Percentiles rank a stretch among this genome's conserved stretches.
These are phyloP conservation scores for Geococcyx californianus DNA, from an alignment of 2,113 vertebrate species.

Conservation along the genomic window DNA sequence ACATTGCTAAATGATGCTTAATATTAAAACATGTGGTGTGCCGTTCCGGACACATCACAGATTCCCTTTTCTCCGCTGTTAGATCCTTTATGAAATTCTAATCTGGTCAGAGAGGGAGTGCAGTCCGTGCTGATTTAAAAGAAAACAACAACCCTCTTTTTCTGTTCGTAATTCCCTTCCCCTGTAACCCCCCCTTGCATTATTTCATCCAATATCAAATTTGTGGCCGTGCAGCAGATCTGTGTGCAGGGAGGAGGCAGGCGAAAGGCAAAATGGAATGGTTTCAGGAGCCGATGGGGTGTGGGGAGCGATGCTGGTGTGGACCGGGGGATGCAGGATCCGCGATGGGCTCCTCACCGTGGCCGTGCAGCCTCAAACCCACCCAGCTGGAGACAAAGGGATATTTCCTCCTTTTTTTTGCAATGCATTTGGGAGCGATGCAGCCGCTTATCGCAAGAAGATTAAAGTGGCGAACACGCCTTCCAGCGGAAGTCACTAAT, in stretches of 20 bases:
- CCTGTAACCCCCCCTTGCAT: background rate
- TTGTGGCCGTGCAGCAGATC: background rate
- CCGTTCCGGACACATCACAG: background rate
- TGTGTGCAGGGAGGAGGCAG: background rate
- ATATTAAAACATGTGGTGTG: background rate
- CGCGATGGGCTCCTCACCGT: background rate
- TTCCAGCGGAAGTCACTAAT: conserved; percentile 90
- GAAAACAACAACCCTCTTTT: background rate
- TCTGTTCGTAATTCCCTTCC: background rate
- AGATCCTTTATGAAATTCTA: background rate
- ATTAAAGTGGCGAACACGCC: conserved; percentile 78
- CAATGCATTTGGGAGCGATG: conserved; percentile 49
- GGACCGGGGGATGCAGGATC: background rate
- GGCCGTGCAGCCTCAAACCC: conserved; percentile 6
- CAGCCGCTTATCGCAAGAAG: conserved; percentile 64
- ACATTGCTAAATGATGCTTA: conserved; percentile 17
- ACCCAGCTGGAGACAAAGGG: conserved; percentile 60
- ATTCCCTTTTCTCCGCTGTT: background rate
- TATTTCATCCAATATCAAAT: background rate
- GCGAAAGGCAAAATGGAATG: background rate
- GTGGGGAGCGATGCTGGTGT: background rate
- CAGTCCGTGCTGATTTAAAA: conserved; percentile 25
- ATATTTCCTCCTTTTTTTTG: background rate
- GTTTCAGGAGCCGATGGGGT: background rate
- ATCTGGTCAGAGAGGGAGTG: background rate